Conservation (phyloP, 2,797 vertebrate species). For the Prunella strophiata region DNA sequence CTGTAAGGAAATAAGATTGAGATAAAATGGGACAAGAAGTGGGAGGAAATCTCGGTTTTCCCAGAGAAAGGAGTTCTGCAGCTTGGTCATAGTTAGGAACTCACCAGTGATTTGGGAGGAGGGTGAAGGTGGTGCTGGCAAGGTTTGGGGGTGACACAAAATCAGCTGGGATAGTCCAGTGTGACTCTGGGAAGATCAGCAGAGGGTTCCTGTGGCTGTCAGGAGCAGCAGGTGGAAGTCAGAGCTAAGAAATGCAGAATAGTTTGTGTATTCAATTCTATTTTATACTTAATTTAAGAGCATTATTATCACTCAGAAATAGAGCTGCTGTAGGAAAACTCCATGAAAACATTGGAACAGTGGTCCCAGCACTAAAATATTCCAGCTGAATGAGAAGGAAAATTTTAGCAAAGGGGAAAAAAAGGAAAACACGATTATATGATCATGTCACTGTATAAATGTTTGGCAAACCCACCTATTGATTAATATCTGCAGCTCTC, state of each 20-base stretch:
- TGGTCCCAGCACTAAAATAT: not conserved
- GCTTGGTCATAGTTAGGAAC: not conserved
- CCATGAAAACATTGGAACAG: not conserved
- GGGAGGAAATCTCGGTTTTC: not conserved
- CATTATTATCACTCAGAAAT: not conserved
- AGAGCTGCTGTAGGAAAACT: not conserved
- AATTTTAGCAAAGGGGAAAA: not conserved
- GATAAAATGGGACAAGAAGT: not conserved
- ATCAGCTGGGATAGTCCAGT: not conserved
- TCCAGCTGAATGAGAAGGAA: not conserved
- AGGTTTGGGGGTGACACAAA: not conserved
- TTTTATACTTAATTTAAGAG: not conserved
- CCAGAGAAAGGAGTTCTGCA: not conserved
- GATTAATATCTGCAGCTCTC: constrained; percentile 41
- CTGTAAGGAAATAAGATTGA: constrained; percentile 4
- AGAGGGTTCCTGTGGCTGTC: not conserved
- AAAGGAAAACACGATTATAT: constrained; percentile 11
- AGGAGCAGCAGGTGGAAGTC: not conserved
- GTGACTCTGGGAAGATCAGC: not conserved
- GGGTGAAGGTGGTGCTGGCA: not conserved
- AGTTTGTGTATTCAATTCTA: not conserved
- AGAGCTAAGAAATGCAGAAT: not conserved
- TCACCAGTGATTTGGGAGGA: not conserved
- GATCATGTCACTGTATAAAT: constrained; percentile 47
- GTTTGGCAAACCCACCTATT: constrained; percentile 53